phyloP scores from a whole-genome alignment of 2,113 vertebrate genomes.

The Cariama cristata region DNA sequence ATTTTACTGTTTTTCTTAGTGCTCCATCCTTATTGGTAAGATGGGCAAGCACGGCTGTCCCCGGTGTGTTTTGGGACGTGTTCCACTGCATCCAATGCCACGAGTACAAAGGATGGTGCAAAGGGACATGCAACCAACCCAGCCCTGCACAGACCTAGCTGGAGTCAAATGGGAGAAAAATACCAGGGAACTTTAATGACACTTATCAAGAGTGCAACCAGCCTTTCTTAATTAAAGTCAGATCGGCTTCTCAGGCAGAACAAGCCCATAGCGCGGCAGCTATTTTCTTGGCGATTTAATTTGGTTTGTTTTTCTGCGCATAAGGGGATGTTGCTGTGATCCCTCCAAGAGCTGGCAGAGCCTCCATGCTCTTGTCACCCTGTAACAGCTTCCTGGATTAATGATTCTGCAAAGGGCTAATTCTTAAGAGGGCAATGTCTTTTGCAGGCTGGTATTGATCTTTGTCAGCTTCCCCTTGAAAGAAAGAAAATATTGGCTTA shows the following conservation, averaged over 20 bases:
- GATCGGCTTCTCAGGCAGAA: background rate
- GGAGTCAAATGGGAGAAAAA: background rate
- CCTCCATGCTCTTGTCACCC: constrained; percentile 58
- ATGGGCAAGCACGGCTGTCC: rapidly evolving
- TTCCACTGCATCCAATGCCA: rapidly evolving
- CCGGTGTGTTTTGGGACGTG: rapidly evolving
- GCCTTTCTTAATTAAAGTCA: background rate
- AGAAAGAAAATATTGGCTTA: constrained; percentile 77
- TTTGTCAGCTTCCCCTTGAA: constrained; percentile 72
- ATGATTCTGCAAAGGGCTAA: constrained; percentile 73
- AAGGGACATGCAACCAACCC: too few relatives aligned
- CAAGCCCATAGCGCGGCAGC: background rate
- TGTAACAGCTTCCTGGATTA: constrained; percentile 69
- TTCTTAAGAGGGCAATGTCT: constrained; percentile 75
- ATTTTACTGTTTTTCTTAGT: background rate
- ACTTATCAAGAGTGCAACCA: background rate
- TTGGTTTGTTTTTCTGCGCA: constrained; percentile 21
- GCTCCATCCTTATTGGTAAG: background rate
- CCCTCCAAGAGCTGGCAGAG: constrained; percentile 48
- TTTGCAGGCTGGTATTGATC: constrained; percentile 75
- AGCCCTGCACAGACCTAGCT: background rate
- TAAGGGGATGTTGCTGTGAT: background rate
- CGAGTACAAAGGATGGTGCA: rapidly evolving
- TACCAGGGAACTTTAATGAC: background rate
- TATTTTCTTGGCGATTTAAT: background rate